Conservation (phyloP, 1,140 invertebrate genomes). For the Bombyx mandarina region DNA sequence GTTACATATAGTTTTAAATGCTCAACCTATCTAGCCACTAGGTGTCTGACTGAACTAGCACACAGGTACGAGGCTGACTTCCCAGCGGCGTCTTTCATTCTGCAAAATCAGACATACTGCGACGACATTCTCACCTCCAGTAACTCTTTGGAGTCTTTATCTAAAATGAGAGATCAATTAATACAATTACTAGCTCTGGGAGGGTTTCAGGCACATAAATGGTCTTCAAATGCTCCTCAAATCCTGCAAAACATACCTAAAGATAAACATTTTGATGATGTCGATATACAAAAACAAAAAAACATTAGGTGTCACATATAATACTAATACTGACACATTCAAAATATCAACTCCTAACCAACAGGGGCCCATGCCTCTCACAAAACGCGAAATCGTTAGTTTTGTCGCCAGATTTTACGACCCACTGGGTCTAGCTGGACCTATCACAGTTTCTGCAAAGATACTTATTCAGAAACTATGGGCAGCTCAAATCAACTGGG, state of each 20-base stretch:
- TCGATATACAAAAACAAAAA: slow-evolving; percentile 6
- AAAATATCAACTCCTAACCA: not conserved
- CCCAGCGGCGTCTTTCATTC: slow-evolving; percentile 4
- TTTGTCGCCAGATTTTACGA: slow-evolving; percentile 13
- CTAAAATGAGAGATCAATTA: not conserved
- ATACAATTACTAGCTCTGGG: not conserved
- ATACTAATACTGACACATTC: slow-evolving; percentile 2
- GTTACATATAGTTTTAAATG: slow-evolving; percentile 13
- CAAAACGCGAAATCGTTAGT: slow-evolving; percentile 14
- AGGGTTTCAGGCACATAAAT: slow-evolving; percentile 3
- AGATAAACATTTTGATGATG: slow-evolving; percentile 4
- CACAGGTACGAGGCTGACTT: slow-evolving; percentile 3
- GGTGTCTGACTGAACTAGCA: slow-evolving; percentile 8
- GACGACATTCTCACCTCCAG: slow-evolving; percentile 3
- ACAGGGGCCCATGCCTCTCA: not conserved
- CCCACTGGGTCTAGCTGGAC: slow-evolving; percentile 11
- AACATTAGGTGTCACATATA: slow-evolving; percentile 7
- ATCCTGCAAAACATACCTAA: slow-evolving; percentile 1
- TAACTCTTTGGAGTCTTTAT: not conserved
- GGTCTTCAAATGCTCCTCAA: slow-evolving; percentile 2
- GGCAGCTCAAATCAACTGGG: slow-evolving; percentile 3
- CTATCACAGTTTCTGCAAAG: slow-evolving; percentile 10
- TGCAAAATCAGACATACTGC: slow-evolving; percentile 5
- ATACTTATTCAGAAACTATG: slow-evolving; percentile 9
- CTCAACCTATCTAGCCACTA: slow-evolving; percentile 10